Percentiles rank a stretch among this genome's conserved stretches.
phyloP scores from a whole-genome alignment of 2,797 vertebrate species.

The Coranthus polyacanthus region DNA sequence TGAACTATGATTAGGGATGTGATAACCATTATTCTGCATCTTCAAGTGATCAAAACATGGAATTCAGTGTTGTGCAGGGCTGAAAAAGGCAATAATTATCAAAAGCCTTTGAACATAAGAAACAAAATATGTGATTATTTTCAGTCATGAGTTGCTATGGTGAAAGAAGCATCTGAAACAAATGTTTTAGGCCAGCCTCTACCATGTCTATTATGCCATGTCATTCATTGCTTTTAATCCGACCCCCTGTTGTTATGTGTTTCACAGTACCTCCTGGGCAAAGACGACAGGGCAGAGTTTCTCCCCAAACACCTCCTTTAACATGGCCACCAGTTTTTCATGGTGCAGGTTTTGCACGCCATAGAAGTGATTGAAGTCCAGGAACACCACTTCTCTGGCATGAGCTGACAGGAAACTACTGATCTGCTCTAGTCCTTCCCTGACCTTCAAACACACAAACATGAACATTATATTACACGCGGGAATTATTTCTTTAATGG shows the following conservation, averaged over 20 bases:
- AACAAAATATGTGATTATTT: not conserved
- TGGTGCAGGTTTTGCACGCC: constrained; percentile 98
- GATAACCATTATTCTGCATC: constrained; percentile 36
- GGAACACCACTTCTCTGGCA: constrained; percentile 93
- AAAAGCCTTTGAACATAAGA: constrained; percentile 18
- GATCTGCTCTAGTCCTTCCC: constrained; percentile 96
- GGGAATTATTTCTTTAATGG: not conserved
- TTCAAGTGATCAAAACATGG: constrained; percentile 50
- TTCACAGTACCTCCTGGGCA: constrained; percentile 88
- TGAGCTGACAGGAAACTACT: constrained; percentile 91
- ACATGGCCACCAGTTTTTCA: constrained; percentile 97
- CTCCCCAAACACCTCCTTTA: constrained; percentile 93
- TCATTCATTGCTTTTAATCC: not conserved
- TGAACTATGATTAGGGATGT: constrained; percentile 19
- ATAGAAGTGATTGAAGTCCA: constrained; percentile 99
- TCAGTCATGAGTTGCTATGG: constrained; percentile 2
- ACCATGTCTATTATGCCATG: not conserved
- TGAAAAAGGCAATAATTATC: constrained; percentile 38
- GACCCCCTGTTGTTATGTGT: not conserved
- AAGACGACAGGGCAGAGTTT: constrained; percentile 97
- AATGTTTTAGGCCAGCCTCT: not conserved
- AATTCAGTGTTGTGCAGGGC: constrained; percentile 1
- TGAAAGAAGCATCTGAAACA: constrained; percentile 9
- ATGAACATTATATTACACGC: constrained; percentile 2
- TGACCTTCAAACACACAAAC: constrained; percentile 82